Conservation (phyloP, 2,888 invertebrate species). For the Adelognathus sp. region DNA sequence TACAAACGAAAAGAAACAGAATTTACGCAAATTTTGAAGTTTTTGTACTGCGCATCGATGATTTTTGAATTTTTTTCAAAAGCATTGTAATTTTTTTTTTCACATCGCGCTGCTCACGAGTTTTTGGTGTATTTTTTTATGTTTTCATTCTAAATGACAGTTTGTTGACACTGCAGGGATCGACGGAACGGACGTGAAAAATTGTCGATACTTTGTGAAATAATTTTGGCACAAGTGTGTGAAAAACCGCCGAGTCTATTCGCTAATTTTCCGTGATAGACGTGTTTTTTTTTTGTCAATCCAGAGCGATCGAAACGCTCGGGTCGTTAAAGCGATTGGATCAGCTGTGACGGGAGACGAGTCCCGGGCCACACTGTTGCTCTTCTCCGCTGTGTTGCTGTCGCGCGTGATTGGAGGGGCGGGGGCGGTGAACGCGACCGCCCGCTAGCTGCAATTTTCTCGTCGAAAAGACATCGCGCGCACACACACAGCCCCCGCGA, state of each 20-base stretch:
- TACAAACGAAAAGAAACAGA: too few species aligned
- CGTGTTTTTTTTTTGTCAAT: not conserved
- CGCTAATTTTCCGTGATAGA: constrained; percentile 1
- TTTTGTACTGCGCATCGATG: constrained; percentile 2
- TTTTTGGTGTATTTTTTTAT: not conserved
- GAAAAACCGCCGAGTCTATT: not conserved
- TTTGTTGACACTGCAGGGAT: not conserved
- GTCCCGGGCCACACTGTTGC: not conserved
- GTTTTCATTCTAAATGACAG: not conserved
- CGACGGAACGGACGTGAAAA: not conserved
- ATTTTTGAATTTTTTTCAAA: not conserved
- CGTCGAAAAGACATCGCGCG: not conserved
- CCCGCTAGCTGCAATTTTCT: not conserved
- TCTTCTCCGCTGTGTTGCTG: too few species aligned
- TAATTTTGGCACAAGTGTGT: not conserved
- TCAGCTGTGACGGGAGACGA: constrained; percentile 40
- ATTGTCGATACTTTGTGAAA: not conserved
- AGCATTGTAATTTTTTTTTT: constrained; percentile 16
- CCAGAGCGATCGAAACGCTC: not conserved
- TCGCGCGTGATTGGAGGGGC: too few species aligned
- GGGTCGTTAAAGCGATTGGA: constrained; percentile 18
- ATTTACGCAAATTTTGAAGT: not conserved
- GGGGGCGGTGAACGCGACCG: too few species aligned
- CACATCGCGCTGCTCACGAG: too few species aligned
- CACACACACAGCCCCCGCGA: too few species aligned